A percentile compares a stretch with the other conserved stretches of the same genome.
These are phyloP conservation scores for Climacteris rufus DNA, from an alignment of 2,113 vertebrate genomes.

Conservation along the genomic window DNA sequence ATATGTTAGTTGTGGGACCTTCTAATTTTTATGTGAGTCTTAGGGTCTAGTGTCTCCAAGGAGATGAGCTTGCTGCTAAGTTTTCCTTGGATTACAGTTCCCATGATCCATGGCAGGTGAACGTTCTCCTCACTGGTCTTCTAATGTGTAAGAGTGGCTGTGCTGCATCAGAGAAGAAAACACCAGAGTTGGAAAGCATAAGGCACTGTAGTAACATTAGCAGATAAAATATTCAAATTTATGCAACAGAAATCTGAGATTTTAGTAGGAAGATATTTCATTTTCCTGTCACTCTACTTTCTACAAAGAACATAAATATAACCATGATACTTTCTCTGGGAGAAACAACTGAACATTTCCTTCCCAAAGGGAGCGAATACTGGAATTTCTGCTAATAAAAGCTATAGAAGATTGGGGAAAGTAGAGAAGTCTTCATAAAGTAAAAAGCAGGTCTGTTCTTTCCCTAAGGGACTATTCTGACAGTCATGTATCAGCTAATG, in stretches of 20 bases:
- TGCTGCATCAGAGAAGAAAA: background rate
- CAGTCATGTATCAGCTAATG: background rate
- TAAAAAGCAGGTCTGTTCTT: background rate
- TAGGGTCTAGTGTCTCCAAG: background rate
- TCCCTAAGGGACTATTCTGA: background rate
- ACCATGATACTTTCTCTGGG: background rate
- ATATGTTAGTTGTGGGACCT: background rate
- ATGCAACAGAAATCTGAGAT: background rate
- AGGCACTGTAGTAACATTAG: conserved; percentile 10
- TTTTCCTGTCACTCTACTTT: conserved; percentile 2
- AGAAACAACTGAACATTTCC: background rate
- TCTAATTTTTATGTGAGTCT: background rate
- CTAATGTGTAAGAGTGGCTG: background rate
- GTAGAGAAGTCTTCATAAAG: background rate
- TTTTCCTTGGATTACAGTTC: background rate
- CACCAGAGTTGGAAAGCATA: background rate
- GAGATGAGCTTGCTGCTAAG: background rate
- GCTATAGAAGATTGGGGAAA: background rate
- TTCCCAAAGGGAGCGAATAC: background rate
- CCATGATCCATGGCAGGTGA: background rate
- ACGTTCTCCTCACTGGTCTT: background rate
- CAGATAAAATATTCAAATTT: conserved; percentile 31
- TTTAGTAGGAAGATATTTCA: conserved; percentile 1
- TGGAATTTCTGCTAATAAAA: conserved; percentile 13
- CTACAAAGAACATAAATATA: background rate